Evolutionary conservation across 2,113 vertebrate genomes (phyloP).

Genomic region (Piprites chloris): DNA sequence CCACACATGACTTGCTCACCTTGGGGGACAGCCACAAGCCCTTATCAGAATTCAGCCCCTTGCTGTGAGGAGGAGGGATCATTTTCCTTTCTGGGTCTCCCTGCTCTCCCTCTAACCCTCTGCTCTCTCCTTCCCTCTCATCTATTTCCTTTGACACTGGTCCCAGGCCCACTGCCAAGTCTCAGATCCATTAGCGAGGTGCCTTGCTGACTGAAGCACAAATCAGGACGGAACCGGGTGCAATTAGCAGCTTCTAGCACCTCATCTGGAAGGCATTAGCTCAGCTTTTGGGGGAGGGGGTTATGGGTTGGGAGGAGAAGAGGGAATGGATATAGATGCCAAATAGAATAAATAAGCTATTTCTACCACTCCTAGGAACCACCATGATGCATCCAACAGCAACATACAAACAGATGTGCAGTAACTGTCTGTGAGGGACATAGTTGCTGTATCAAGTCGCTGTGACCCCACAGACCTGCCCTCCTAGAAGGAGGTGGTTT

Average conservation of each 20-base stretch:
- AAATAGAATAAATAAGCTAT: constrained; percentile 71
- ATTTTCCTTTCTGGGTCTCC: constrained; percentile 13
- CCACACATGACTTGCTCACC: not conserved
- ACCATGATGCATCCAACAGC: not conserved
- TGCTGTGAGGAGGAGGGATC: constrained; percentile 9
- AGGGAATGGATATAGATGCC: constrained; percentile 63
- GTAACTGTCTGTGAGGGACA: not conserved
- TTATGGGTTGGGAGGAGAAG: constrained; percentile 32
- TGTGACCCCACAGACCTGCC: not conserved
- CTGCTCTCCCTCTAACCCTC: not conserved
- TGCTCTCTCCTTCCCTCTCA: constrained; percentile 57
- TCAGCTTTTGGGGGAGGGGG: constrained; percentile 49
- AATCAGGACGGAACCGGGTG: constrained; percentile 75
- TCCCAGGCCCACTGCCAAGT: constrained; percentile 78
- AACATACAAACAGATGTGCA: not conserved
- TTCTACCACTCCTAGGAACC: constrained; percentile 51
- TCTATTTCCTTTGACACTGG: constrained; percentile 78
- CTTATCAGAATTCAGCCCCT: constrained; percentile 11
- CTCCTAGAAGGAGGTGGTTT: not conserved
- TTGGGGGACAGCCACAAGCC: not conserved
- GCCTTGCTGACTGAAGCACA: constrained; percentile 82
- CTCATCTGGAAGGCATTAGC: constrained; percentile 84
- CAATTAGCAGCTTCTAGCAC: constrained; percentile 82
- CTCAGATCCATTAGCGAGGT: constrained; percentile 82
- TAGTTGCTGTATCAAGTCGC: not conserved